Evolutionary conservation across 1,140 invertebrate genomes (phyloP), one percentile per base, ranked within the genome.

Genomic region (Heliconius congener): DNA sequence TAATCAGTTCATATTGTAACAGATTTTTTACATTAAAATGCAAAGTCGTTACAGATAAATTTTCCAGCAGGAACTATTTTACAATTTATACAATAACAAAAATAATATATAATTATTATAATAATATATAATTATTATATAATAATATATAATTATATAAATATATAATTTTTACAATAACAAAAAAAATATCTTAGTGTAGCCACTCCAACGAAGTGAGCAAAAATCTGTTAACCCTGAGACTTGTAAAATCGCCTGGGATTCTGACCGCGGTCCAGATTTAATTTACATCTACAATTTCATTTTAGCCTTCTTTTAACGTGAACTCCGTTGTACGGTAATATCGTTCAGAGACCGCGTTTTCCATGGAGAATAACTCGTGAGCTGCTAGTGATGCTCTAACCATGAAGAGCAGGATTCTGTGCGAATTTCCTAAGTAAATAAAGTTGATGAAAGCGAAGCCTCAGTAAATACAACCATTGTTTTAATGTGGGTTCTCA

Each of bases 221-320:
- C 80, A 85, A 83, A 70, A 78, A 83, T 71, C 55, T 46, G 76
- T 82, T 77, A 84, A 82, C 73, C 76, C 73, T 78, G 71, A 37
- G 73, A 76, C 78, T 55, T 81, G 79, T 72, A 39, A 42, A 79
- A 71, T 79, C 76, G 84, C 82, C 78, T 75, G 77, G 80, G 76
- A 87, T 75, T 86, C 84, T 84, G 85, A 87, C 85, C 85, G 80
- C 82, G 82, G 84, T 37, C 80, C 83, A 84, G 85, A 87, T 89
- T 88, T 87, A 87, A 89, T 89, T 89, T 87, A 87, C 84, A 88
- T 86, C 74, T 78, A 79, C 75, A 77, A 83, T 83, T 85, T 80
- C 77, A 81, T 84, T 82, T 79, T 72, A 75, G 78, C 74, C 50
- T 80, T 73, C 73, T 73, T 80, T 80, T 77, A 76, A 74, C 73